These are phyloP conservation scores for Pygathrix nemaeus DNA, from an alignment of 2,113 vertebrate genomes.

Conservation along the genomic window DNA sequence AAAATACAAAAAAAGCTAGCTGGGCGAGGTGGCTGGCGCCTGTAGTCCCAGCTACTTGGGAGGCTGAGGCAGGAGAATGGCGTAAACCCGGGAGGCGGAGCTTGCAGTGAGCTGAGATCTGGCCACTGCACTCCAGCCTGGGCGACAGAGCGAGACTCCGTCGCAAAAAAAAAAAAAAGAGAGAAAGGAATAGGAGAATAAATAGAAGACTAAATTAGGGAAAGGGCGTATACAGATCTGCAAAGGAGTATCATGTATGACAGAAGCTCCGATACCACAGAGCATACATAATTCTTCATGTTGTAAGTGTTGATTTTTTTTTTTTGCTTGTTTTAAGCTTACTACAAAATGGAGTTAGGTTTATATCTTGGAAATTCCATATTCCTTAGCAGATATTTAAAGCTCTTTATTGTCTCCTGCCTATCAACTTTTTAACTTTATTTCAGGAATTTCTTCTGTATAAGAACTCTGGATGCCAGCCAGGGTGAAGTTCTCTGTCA, in stretches of 20 bases:
- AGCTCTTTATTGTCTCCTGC: neutral
- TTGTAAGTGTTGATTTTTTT: neutral
- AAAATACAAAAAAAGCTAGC: too few species aligned
- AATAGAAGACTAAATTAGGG: neutral
- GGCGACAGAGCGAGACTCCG: too few species aligned
- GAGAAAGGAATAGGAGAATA: neutral
- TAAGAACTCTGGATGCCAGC: neutral
- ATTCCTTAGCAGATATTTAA: neutral
- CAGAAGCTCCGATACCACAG: neutral
- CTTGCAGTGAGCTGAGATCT: too few species aligned
- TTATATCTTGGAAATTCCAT: neutral
- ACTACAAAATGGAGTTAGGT: neutral
- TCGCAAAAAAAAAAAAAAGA: too few species aligned
- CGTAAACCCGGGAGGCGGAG: too few species aligned
- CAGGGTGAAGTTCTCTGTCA: neutral
- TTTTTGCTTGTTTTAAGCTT: neutral
- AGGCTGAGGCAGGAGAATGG: too few species aligned
- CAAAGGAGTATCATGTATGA: neutral
- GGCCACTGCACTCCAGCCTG: too few species aligned
- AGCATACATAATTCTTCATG: neutral
- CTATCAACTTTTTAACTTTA: neutral
- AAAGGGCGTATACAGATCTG: neutral
- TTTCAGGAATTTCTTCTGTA: neutral
- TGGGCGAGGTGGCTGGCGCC: too few species aligned
- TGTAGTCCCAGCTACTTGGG: too few species aligned